Evolutionary conservation across 2,888 invertebrate species (phyloP), one percentile per base, ranked within the genome.

Genomic region (Drosophila acutilabella): DNA sequence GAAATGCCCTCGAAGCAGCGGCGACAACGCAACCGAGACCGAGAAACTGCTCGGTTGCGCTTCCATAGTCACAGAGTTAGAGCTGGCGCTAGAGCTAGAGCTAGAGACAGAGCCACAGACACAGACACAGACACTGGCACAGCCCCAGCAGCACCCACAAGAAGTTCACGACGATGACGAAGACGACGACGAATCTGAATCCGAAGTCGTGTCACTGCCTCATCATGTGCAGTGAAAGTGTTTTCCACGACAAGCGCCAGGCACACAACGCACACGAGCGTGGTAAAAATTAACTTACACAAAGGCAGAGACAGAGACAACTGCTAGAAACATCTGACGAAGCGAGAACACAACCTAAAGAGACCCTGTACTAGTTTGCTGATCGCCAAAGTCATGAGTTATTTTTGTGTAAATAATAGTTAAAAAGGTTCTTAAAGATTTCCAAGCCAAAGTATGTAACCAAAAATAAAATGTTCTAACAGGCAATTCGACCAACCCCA

Each of bases 221-320:
- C 76, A 67, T 81, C 74, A 83, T 79, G 71, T 77, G 79, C 84
- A 91, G 90, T 91, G 90, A 91, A 91, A 91, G 90, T 91, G 91
- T 91, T 91, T 90, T 90, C 90, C 91, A 90, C 82, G 80, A 80
- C 83, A 77, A 83, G 78, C 74, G 67, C 67, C 68, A 86, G 71
- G 74, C 71, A 74, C 71, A 74, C 78, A 71, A 77, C 71, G 83
- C 89, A 88, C 80, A 74, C 70, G 68, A 68, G 80, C 82, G 89
- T 83, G 88, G 89, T 74, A 78, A 72, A 66, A 75, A 62, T 18
- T 60, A 47, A 38, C 56, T 51, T 52, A 51, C 53, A 69, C 64
- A 60, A 69, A 61, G 60, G 53, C 52, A 23, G 11, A 10, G 51
- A 20, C 38, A 38, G 20, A 20, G 20, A 69, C 64, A 61, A 70